A percentile compares a stretch with the other conserved stretches of the same genome.
These are phyloP conservation scores for Kuschelorhynchus macadamiae DNA, from an alignment of 2,888 invertebrate species.

Conservation along the genomic window DNA sequence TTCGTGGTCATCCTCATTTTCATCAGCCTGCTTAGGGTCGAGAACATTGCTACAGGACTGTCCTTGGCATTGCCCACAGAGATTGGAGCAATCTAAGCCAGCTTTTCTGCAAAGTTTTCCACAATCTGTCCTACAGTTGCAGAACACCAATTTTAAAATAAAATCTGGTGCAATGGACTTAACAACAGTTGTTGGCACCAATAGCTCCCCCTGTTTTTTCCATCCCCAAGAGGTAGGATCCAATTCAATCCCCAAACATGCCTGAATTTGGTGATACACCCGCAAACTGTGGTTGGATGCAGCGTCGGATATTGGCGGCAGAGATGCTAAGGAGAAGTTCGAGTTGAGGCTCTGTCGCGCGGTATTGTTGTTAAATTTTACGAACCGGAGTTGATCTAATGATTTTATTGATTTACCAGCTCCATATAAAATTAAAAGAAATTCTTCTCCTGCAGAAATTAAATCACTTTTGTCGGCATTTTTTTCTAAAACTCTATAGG, in stretches of 20 bases:
- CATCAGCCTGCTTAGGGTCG: background rate
- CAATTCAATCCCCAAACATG: background rate
- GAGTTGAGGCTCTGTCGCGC: background rate
- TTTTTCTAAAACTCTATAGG: background rate
- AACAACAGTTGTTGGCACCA: background rate
- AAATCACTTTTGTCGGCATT: background rate
- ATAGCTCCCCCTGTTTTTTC: background rate
- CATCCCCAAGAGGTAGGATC: conserved; percentile 5
- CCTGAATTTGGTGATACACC: background rate
- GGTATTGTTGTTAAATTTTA: background rate
- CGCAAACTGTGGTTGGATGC: background rate
- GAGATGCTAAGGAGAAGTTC: too few species aligned
- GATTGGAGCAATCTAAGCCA: background rate
- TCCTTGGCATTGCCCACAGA: too few species aligned
- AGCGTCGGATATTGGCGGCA: too few species aligned
- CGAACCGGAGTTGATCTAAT: background rate
- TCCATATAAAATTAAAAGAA: background rate
- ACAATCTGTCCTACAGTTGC: background rate
- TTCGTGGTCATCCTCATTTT: too few species aligned
- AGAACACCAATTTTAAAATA: background rate
- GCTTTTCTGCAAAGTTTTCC: background rate
- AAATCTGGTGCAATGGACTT: background rate
- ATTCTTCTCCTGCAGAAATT: background rate
- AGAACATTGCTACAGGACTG: background rate
- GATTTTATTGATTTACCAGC: background rate